A percentile compares a stretch with the other conserved stretches of the same genome.
Conservation (phyloP, 2,113 vertebrate genomes). For the Caloenas nicobarica region DNA sequence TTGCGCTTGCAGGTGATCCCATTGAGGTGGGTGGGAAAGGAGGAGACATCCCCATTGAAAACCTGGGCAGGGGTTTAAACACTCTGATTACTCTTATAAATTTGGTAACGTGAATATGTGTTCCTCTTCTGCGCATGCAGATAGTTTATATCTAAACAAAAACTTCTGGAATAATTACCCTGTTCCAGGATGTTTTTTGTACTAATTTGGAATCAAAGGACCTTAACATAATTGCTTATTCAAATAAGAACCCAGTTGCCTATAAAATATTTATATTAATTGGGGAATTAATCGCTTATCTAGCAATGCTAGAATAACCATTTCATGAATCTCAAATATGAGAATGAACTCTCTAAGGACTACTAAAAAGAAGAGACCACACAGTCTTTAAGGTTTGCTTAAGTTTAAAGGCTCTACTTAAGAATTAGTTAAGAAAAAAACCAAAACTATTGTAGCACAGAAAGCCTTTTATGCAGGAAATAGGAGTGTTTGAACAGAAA, state of each 20-base stretch:
- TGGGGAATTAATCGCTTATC: slow-evolving; percentile 42
- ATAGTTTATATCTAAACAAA: not conserved
- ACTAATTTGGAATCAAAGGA: slow-evolving; percentile 37
- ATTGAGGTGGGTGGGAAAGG: not conserved
- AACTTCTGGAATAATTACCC: not conserved
- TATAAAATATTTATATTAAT: slow-evolving; percentile 20
- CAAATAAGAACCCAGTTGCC: not conserved
- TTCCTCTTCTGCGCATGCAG: not conserved
- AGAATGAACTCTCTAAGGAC: not conserved
- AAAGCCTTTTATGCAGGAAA: not conserved
- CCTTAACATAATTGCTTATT: slow-evolving; percentile 10
- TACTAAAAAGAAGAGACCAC: not conserved
- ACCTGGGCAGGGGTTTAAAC: not conserved
- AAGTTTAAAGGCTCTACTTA: not conserved
- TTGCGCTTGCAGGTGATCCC: fast-evolving
- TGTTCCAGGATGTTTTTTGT: not conserved
- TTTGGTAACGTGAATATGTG: fast-evolving
- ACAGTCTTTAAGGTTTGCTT: not conserved
- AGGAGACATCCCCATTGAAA: fast-evolving
- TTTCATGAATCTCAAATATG: not conserved
- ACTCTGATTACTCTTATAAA: fast-evolving
- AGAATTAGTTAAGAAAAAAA: not conserved
- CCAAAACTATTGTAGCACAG: not conserved
- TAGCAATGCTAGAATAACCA: not conserved
- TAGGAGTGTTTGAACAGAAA: not conserved